These are phyloP conservation scores for Rhea pennata DNA, from an alignment of 2,113 vertebrate genomes.

Conservation along the genomic window DNA sequence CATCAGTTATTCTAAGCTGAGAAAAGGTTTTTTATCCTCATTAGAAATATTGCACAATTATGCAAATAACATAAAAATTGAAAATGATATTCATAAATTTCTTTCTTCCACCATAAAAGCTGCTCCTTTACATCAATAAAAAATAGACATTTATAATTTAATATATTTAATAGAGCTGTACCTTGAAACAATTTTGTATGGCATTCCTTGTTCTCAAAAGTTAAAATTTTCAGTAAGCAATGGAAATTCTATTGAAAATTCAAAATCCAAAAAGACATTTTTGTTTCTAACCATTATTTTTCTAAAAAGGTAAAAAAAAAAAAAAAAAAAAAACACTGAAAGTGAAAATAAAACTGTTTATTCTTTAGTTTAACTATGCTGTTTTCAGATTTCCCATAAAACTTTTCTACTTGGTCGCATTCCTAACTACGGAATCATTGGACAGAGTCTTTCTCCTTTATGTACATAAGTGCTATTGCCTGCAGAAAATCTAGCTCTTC, in stretches of 20 bases:
- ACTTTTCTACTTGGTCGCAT: neutral
- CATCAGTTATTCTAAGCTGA: neutral
- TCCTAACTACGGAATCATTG: neutral
- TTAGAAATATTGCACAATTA: neutral
- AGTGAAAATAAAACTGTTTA: neutral
- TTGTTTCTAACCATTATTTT: neutral
- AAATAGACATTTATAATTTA: neutral
- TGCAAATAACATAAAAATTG: neutral
- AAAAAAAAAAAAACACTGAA: neutral
- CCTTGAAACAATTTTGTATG: neutral
- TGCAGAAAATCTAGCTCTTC: neutral
- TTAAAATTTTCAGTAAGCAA: neutral
- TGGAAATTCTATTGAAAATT: neutral
- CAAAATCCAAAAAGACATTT: neutral
- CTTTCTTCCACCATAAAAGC: neutral
- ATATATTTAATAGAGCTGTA: neutral
- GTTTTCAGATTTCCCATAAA: neutral
- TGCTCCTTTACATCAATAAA: neutral
- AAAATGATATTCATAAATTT: neutral
- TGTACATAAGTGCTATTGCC: neutral
- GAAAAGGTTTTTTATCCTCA: neutral
- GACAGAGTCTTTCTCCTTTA: fast-evolving
- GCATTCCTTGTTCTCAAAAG: fast-evolving
- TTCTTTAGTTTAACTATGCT: neutral
- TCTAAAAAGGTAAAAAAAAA: neutral